These are phyloP conservation scores for Pelmatolapia mariae DNA, from an alignment of 2,113 vertebrate genomes.

Conservation along the genomic window DNA sequence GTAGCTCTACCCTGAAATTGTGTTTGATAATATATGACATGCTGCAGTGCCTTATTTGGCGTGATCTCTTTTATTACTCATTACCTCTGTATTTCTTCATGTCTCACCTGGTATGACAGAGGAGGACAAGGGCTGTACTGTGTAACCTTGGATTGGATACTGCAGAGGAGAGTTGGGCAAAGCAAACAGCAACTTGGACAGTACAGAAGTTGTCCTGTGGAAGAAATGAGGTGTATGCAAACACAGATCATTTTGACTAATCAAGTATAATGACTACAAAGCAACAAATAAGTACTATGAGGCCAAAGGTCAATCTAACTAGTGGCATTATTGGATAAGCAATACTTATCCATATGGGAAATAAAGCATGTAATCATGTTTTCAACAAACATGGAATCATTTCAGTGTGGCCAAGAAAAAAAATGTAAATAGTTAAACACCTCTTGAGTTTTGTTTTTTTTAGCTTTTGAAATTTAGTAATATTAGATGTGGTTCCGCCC, in stretches of 20 bases:
- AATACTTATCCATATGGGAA: not conserved
- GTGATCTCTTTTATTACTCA: rapidly evolving
- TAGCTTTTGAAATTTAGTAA: not conserved
- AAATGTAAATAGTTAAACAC: not conserved
- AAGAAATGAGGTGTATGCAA: not conserved
- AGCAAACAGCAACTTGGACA: not conserved
- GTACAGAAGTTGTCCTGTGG: not conserved
- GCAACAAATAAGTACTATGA: rapidly evolving
- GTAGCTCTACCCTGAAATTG: not conserved
- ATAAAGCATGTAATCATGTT: not conserved
- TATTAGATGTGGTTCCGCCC: not conserved
- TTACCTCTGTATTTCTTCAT: not conserved
- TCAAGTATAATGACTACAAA: not conserved
- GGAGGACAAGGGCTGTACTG: not conserved
- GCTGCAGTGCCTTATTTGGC: not conserved
- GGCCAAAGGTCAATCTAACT: not conserved
- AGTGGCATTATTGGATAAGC: not conserved
- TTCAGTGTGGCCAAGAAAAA: not conserved
- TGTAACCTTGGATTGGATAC: not conserved
- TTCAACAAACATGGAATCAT: not conserved
- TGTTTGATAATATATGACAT: not conserved
- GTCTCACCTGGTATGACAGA: not conserved
- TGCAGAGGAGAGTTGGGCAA: not conserved
- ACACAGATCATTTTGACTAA: not conserved
- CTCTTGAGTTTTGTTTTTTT: not conserved